These are phyloP conservation scores for Agapornis roseicollis DNA, from an alignment of 2,113 vertebrate species.

Conservation along the genomic window DNA sequence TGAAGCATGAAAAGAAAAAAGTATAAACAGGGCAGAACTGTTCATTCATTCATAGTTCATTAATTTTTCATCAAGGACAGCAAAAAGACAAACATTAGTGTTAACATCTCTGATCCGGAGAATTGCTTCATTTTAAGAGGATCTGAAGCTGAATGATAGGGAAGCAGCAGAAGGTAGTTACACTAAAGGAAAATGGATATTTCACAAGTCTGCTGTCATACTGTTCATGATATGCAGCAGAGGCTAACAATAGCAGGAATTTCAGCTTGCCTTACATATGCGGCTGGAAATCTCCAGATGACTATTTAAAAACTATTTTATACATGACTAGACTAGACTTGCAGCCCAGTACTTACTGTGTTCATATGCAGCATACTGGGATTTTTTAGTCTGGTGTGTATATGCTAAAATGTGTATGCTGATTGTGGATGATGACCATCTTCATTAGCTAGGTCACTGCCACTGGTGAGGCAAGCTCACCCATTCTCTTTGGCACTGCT, in stretches of 20 bases:
- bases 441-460: background rate
- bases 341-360: background rate
- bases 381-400: background rate
- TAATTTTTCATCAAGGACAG: slow-evolving; percentile 32
- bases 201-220: background rate
- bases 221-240: background rate
- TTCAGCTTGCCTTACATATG: background rate
- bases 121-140: background rate
- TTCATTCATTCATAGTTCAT: slow-evolving; percentile 28
- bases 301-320: background rate
- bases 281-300: background rate
- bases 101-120: background rate
- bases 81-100: slow-evolving; percentile 24
- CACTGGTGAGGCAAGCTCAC: background rate
- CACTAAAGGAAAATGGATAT: background rate
- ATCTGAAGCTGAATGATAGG: background rate
- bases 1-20: background rate
- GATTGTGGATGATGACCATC: background rate
- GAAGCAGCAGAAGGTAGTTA: background rate
- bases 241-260: background rate
- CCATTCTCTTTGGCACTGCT: background rate
- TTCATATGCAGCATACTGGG: background rate
- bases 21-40: background rate
- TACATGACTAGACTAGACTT: background rate
- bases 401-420: background rate